A percentile compares a stretch with the other conserved stretches of the same genome.
These are phyloP conservation scores for Drosophila sordidula DNA, from an alignment of 2,888 invertebrate genomes.

Conservation along the genomic window DNA sequence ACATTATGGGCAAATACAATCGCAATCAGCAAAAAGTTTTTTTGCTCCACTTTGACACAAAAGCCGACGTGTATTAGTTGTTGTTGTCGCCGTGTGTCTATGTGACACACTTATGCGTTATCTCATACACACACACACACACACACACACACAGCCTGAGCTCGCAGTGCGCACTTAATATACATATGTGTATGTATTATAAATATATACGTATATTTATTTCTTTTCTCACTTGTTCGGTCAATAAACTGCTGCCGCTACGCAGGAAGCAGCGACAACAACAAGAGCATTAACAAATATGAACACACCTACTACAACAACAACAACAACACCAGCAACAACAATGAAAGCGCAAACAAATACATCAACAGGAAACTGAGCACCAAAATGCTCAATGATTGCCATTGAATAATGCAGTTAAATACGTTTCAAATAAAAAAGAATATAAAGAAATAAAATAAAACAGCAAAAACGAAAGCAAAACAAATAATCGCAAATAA, in stretches of 20 bases:
- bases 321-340: conserved; percentile 33
- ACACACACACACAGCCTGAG: conserved; percentile 4
- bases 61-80: conserved; percentile 49
- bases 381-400: conserved; percentile 26
- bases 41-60: conserved; percentile 70
- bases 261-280: conserved; percentile 39
- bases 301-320: conserved; percentile 14
- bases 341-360: conserved; percentile 6
- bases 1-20: conserved; percentile 44
- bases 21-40: conserved; percentile 57
- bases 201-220: conserved; percentile 9
- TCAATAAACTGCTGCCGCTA: conserved; percentile 51
- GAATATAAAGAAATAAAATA: conserved; percentile 3
- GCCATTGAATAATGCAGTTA: conserved; percentile 39
- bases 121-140: conserved; percentile 34
- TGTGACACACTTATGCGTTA: conserved; percentile 66
- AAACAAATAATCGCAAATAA: conserved; percentile 48
- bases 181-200: not conserved
- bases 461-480: conserved; percentile 16
- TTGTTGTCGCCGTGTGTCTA: conserved; percentile 42
- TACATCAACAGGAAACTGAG: conserved; percentile 31
- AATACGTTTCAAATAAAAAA: conserved; percentile 35
- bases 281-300: conserved; percentile 15
- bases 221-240: conserved; percentile 38
- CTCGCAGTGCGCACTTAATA: conserved; percentile 36